A percentile compares a stretch with the other conserved stretches of the same genome.
These are phyloP conservation scores for Fabriciana adippe DNA, from an alignment of 2,888 invertebrate genomes.

Conservation along the genomic window DNA sequence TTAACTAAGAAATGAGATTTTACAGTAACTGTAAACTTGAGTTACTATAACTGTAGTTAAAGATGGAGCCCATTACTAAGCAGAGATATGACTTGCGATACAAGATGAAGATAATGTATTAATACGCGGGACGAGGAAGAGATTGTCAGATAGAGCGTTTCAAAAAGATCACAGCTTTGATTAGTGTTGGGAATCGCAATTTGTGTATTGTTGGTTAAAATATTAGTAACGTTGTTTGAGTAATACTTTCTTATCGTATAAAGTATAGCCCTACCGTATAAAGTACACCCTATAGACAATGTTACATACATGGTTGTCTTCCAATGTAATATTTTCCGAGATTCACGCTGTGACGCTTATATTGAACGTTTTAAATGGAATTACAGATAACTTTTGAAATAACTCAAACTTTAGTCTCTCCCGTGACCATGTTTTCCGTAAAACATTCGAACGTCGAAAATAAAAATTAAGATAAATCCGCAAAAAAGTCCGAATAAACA, in stretches of 20 bases:
- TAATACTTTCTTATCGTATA: not conserved
- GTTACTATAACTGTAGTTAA: conserved; percentile 35
- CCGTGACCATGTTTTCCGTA: no score
- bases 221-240: not conserved
- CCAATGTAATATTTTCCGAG: no score
- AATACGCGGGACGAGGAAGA: conserved; percentile 20
- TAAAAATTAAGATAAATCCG: no score
- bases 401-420: no score
- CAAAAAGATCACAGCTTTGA: conserved; percentile 24
- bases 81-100: conserved; percentile 32
- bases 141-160: conserved; percentile 16
- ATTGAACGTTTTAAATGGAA: no score
- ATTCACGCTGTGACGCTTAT: no score
- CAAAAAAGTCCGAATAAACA: no score
- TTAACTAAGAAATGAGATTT: conserved; percentile 21
- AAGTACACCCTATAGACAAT: no score
- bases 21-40: conserved; percentile 35
- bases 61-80: conserved; percentile 28
- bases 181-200: conserved; percentile 18
- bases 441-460: no score
- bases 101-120: conserved; percentile 24
- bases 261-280: no score
- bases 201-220: conserved; percentile 5
- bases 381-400: no score
- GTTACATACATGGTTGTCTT: no score